Base-by-base conservation (phyloP, 2,797 vertebrate genomes). In the Taenioides sp. region DNA sequence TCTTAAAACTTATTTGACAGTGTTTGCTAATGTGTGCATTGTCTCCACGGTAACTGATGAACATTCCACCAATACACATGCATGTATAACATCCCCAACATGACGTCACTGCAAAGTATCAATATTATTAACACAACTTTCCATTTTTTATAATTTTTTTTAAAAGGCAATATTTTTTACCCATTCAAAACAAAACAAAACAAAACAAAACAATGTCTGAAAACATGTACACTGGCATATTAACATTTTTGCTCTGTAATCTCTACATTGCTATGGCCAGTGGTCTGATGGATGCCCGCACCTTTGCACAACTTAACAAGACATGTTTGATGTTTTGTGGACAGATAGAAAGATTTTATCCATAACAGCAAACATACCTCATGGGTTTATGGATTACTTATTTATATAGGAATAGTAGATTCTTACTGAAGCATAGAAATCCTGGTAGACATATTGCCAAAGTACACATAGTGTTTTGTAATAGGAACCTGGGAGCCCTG, bases 331-430 rank as follows among this genome's bases (percentile, higher is more conserved):
- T 73, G 80, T 65, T 84, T 77, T 3, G 69, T 84, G 88, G 88
- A 86, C 82, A 80, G 73, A 87, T 78, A 70, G 84, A 80, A 80
- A 79, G 73, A 80, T 68, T 79, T 87, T 85, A 90, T 85, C 84
- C 86, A 84, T 82, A 81, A 79, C 76, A 67, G 80, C 82, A 73
- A 81, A 74, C 88, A 89, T 85, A 89, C 79, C 88, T 87, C 78
- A 83, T 77, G 74, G 91, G 89, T 92, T 93, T 91, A 93, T 94
- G 91, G 77, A 86, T 93, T 82, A 93, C 91, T 77, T 64, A 94
- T 93, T 93, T 85, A 65, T 74, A 81, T 81, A 83, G 65, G 82
- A 85, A 83, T 80, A 78, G 87, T 83, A 72, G 86, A 84, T 65
- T 86, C 84, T 91, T 86, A 92, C 81, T 85, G 85, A 86, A 84